A percentile compares a stretch with the other conserved stretches of the same genome.
phyloP scores from a whole-genome alignment of 2,113 vertebrate species.

The Stigmatopora argus region DNA sequence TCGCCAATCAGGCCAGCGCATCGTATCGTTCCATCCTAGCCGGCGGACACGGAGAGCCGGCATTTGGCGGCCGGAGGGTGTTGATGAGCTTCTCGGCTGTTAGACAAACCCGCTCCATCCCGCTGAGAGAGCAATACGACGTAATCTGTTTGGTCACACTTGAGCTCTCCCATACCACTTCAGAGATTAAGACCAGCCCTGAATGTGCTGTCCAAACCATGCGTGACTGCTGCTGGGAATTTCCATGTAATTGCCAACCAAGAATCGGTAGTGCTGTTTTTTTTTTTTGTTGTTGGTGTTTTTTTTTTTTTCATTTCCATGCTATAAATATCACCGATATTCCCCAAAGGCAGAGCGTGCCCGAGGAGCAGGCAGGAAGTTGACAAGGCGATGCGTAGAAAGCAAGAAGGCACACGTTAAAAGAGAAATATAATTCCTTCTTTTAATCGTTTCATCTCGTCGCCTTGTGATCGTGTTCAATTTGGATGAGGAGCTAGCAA shows the following conservation, averaged over 20 bases:
- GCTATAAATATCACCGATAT: slow-evolving; percentile 55
- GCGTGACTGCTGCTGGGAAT: slow-evolving; percentile 66
- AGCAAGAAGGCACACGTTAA: slow-evolving; percentile 31
- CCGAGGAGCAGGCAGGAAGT: slow-evolving; percentile 35
- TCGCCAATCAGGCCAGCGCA: slow-evolving; percentile 29
- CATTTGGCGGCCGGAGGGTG: background rate
- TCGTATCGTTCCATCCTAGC: slow-evolving; percentile 20
- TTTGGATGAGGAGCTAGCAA: slow-evolving; percentile 7
- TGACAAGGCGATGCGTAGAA: slow-evolving; percentile 40
- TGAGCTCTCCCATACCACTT: slow-evolving; percentile 53
- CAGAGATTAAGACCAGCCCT: slow-evolving; percentile 62
- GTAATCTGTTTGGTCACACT: slow-evolving; percentile 71
- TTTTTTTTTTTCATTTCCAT: slow-evolving; percentile 34
- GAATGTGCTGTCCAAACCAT: slow-evolving; percentile 55
- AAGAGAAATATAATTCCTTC: slow-evolving; percentile 26
- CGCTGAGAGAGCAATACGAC: slow-evolving; percentile 67
- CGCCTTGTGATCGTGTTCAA: slow-evolving; percentile 30
- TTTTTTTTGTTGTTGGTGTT: slow-evolving; percentile 5
- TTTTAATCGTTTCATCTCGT: slow-evolving; percentile 28
- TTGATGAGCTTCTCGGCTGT: slow-evolving; percentile 42
- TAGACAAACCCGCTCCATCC: slow-evolving; percentile 41
- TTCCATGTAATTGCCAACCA: slow-evolving; percentile 72
- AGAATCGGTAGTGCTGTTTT: slow-evolving; percentile 42
- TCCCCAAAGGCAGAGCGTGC: slow-evolving; percentile 44
- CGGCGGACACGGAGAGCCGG: background rate